phyloP scores from a whole-genome alignment of 64 coral and sea anemone genomes.

The Stichodactyla helianthus region DNA sequence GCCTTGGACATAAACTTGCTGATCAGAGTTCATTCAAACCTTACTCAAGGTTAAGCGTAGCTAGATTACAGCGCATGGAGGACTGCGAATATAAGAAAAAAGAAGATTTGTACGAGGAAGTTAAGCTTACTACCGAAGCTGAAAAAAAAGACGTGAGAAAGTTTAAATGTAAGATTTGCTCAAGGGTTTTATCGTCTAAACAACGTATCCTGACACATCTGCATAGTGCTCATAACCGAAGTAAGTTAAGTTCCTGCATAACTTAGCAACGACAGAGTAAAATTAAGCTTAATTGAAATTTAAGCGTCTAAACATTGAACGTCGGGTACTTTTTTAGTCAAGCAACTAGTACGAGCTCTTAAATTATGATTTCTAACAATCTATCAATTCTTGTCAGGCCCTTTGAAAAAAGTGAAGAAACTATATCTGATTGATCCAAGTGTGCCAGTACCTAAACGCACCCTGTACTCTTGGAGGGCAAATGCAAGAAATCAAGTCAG shows the following conservation, averaged over 20 bases:
- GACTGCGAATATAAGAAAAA: neutral
- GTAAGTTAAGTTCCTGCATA: neutral
- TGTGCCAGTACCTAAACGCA: constrained; percentile 27
- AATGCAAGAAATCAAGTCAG: neutral
- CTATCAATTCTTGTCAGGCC: neutral
- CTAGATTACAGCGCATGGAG: neutral
- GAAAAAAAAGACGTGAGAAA: neutral
- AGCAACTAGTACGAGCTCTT: too few relatives aligned
- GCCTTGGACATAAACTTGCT: too few relatives aligned
- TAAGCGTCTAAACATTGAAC: too few relatives aligned
- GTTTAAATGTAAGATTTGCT: constrained; percentile 10
- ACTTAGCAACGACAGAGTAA: neutral
- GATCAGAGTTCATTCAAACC: too few relatives aligned
- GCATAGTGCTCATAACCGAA: constrained; percentile 12
- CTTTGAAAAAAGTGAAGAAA: constrained; percentile 45
- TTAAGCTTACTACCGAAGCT: too few relatives aligned
- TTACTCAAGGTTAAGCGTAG: too few relatives aligned
- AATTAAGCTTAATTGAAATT: too few relatives aligned
- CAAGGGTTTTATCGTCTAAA: constrained; percentile 16
- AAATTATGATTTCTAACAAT: neutral
- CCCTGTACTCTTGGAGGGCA: constrained; percentile 2
- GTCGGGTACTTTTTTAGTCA: too few relatives aligned
- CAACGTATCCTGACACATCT: constrained; percentile 27
- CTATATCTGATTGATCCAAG: constrained; percentile 27
- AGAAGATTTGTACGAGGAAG: neutral